phyloP scores from a whole-genome alignment of 1,140 invertebrate species.

The Colletes latitarsis region DNA sequence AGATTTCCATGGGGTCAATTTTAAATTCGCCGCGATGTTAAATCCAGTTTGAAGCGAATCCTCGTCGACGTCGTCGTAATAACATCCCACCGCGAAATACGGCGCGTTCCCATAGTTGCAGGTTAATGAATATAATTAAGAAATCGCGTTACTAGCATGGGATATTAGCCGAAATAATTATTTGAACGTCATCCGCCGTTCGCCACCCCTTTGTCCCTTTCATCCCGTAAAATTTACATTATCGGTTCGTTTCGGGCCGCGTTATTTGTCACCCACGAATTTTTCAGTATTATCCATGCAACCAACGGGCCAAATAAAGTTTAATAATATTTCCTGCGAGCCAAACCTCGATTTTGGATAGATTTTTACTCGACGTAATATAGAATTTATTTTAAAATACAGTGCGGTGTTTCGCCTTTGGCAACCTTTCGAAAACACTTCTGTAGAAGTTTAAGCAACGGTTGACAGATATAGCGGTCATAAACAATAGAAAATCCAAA shows the following conservation, averaged over 20 bases:
- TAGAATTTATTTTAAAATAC: too few relatives aligned
- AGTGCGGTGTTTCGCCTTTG: too few relatives aligned
- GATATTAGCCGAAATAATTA: slow-evolving; percentile 38
- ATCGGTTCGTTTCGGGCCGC: neutral
- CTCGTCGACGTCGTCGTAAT: neutral
- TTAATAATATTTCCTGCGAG: too few relatives aligned
- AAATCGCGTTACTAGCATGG: slow-evolving; percentile 16
- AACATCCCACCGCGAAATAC: neutral
- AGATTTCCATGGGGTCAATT: neutral
- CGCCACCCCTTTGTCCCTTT: neutral
- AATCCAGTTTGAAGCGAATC: slow-evolving; percentile 16
- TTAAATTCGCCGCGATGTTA: neutral
- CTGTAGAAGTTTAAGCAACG: too few relatives aligned
- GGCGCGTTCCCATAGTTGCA: neutral
- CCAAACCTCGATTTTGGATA: too few relatives aligned
- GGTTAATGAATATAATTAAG: slow-evolving; percentile 34
- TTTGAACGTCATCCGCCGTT: neutral
- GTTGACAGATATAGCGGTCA: too few relatives aligned
- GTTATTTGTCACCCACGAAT: too few relatives aligned
- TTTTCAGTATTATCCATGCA: too few relatives aligned
- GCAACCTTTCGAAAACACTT: too few relatives aligned
- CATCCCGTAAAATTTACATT: neutral
- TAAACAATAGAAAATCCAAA: too few relatives aligned
- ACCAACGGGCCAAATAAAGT: too few relatives aligned
- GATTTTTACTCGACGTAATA: neutral